Evolutionary conservation across 2,113 vertebrate species (phyloP), one percentile per base, ranked within the genome.

Genomic region (Leucosticte australis): DNA sequence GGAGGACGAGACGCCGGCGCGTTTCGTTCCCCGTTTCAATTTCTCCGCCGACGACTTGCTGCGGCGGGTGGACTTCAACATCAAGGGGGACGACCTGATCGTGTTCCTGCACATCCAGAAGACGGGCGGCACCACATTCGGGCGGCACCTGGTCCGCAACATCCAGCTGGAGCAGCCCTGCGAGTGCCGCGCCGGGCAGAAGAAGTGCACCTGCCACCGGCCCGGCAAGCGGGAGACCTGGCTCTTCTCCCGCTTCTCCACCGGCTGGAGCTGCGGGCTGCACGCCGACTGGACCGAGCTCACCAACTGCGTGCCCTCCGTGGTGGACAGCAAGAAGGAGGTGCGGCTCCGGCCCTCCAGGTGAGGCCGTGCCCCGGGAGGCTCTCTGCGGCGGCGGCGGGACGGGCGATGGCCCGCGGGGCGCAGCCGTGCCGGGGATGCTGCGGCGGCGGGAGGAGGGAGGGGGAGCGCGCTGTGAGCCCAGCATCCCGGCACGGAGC

Each of bases 221-320:
- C 99, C 99, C 16, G 99, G 99, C 77, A 99, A 99, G 93, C 98
- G 98, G 55, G 99, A 99, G 92, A 99, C 99, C 49, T 99, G 99
- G 99, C 98, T 99, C 92, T 99, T 99, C 97, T 99, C 99, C 12
- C 98, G 99, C 85, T 99, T 99, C 98, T 99, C 99, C 98, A 99
- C 99, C 2, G 99, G 99, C 97, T 99, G 99, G 99, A 99, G 99
- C 98, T 99, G 99, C 98, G 99, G 99, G 86, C 98, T 99, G 96
- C 99, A 99, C 97, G 99, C 99, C 76, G 99, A 99, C 99, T 99
- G 99, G 99, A 99, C 99, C 94, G 99, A 99, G 97, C 99, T 99
- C 94, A 99, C 99, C 96, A 99, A 98, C 98, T 99, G 99, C 92
- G 99, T 99, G 49, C 99, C 99, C 8, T 95, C 98, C 7, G 97